phyloP scores from a whole-genome alignment of 1,140 invertebrate genomes.

The Coptotermes formosanus region DNA sequence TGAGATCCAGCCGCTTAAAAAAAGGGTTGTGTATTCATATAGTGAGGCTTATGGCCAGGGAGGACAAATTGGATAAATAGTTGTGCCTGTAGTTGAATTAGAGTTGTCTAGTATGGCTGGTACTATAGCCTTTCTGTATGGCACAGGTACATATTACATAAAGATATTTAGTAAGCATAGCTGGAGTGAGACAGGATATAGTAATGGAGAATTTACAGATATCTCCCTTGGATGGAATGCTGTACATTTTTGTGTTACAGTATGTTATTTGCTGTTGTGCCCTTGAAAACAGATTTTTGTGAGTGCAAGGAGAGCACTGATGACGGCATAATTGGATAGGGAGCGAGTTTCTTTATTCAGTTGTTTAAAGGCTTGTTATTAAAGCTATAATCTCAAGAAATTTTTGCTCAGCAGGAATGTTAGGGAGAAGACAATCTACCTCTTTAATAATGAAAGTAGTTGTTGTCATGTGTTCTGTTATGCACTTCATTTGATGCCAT shows the following conservation, averaged over 20 bases:
- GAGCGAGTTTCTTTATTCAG: too few relatives aligned
- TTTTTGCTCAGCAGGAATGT: constrained; percentile 26
- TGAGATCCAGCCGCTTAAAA: not conserved
- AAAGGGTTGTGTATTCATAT: not conserved
- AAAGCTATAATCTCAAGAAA: constrained; percentile 3
- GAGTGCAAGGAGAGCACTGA: too few relatives aligned
- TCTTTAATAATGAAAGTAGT: constrained; percentile 13
- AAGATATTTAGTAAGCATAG: too few relatives aligned
- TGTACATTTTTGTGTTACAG: too few relatives aligned
- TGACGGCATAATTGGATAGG: too few relatives aligned
- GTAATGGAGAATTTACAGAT: too few relatives aligned
- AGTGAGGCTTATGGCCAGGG: not conserved
- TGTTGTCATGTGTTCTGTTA: not conserved
- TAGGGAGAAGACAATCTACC: constrained; percentile 35
- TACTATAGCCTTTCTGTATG: not conserved
- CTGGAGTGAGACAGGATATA: too few relatives aligned
- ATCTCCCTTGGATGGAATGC: too few relatives aligned
- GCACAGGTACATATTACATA: not conserved
- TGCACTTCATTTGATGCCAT: not conserved
- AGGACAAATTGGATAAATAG: not conserved
- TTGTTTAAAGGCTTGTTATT: not conserved
- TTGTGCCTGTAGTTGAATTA: not conserved
- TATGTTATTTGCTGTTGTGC: too few relatives aligned
- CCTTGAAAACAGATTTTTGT: too few relatives aligned
- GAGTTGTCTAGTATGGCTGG: too few relatives aligned